Evolutionary conservation across 2,113 vertebrate genomes (phyloP).

Genomic region (Pimephales promelas): DNA sequence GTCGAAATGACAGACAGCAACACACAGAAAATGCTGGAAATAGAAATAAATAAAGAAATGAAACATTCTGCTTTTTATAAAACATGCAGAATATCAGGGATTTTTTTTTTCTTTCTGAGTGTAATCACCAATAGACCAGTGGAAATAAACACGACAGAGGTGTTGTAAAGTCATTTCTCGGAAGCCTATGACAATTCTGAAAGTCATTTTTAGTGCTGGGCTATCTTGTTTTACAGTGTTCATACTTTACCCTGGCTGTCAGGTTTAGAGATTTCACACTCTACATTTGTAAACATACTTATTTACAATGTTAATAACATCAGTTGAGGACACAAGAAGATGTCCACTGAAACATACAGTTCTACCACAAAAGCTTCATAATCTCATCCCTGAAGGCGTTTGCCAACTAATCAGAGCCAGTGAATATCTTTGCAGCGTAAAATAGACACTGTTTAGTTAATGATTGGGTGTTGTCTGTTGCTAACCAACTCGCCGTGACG

Average conservation of each 20-base stretch:
- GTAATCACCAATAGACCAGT: background rate
- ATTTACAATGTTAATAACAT: background rate
- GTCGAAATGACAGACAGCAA: background rate
- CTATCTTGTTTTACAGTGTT: slow-evolving; percentile 2
- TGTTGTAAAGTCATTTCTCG: background rate
- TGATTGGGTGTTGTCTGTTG: background rate
- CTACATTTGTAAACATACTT: background rate
- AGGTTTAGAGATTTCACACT: background rate
- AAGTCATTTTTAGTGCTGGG: background rate
- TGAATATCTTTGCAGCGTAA: background rate
- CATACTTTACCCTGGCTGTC: background rate
- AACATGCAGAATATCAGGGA: background rate
- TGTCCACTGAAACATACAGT: no score
- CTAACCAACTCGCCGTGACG: background rate
- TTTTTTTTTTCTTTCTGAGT: background rate
- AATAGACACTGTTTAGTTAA: background rate
- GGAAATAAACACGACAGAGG: background rate
- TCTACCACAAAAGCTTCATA: no score
- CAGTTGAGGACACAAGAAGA: background rate
- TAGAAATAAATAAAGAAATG: no score
- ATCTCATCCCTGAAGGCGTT: background rate
- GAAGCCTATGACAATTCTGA: background rate
- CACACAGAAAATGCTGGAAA: no score
- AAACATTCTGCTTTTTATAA: background rate
- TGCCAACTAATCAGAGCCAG: background rate